Evolutionary conservation across 2,888 invertebrate genomes (phyloP).

Genomic region (Gandaritis pyraliata): DNA sequence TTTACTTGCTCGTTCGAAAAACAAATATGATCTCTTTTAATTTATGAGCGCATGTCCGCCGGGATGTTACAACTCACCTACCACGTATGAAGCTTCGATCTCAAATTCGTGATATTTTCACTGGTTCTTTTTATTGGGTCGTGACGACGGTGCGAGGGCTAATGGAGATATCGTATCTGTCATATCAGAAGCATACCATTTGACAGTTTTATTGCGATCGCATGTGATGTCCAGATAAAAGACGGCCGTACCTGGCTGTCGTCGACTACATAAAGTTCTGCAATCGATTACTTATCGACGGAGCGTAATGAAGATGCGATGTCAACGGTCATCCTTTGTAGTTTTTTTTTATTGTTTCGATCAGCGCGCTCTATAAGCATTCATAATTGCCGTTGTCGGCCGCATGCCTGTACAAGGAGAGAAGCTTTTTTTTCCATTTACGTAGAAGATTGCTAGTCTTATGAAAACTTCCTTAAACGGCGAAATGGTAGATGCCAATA

Average conservation of each 20-base stretch:
- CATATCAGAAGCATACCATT: slow-evolving; percentile 72
- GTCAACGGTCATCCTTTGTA: slow-evolving; percentile 38
- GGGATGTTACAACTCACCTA: slow-evolving; percentile 56
- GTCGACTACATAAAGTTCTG: slow-evolving; percentile 43
- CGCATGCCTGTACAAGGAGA: slow-evolving; percentile 48
- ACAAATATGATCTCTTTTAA: slow-evolving; percentile 81
- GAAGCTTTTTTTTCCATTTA: slow-evolving; percentile 53
- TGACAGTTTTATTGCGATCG: slow-evolving; percentile 79
- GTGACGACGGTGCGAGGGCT: slow-evolving; percentile 70
- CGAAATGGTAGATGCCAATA: slow-evolving; percentile 59
- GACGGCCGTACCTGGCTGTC: slow-evolving; percentile 54
- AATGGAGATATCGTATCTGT: slow-evolving; percentile 79
- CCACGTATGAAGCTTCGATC: slow-evolving; percentile 46
- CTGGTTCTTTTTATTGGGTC: slow-evolving; percentile 63
- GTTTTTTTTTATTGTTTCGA: slow-evolving; percentile 41
- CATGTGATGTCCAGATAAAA: slow-evolving; percentile 67
- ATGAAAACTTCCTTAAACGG: slow-evolving; percentile 53
- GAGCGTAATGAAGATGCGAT: slow-evolving; percentile 39
- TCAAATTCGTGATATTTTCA: slow-evolving; percentile 67
- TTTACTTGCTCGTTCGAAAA: slow-evolving; percentile 75
- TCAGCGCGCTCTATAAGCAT: slow-evolving; percentile 38
- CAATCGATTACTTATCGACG: slow-evolving; percentile 41
- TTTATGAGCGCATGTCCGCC: slow-evolving; percentile 71
- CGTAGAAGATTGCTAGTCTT: slow-evolving; percentile 51
- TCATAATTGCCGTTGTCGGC: slow-evolving; percentile 34